Percentiles rank a stretch among this genome's conserved stretches.
Conservation (phyloP, 2,888 invertebrate genomes). For the Cosmia trapezina region DNA sequence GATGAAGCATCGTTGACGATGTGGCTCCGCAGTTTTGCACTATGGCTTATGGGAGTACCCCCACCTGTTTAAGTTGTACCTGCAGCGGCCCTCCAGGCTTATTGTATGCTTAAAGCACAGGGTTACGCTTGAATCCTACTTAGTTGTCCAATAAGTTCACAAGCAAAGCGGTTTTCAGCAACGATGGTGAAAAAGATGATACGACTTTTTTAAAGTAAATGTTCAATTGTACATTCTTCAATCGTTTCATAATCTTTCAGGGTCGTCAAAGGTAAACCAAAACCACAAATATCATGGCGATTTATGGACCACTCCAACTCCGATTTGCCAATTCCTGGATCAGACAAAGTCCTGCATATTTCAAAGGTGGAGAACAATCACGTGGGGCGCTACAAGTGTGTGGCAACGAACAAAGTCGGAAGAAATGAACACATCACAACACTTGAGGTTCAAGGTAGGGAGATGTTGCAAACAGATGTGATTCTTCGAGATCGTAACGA, state of each 20-base stretch:
- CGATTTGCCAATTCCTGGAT: background rate
- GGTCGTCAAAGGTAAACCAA: constrained; percentile 40
- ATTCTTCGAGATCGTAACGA: no score
- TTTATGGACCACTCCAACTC: constrained; percentile 8
- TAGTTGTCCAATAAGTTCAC: no score
- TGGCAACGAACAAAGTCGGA: constrained; percentile 37
- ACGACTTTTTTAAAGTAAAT: background rate
- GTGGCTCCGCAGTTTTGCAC: no score
- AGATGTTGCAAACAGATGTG: no score
- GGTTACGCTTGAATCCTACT: no score
- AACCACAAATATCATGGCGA: constrained; percentile 43
- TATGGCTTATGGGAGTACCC: no score
- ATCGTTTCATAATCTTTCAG: constrained; percentile 11
- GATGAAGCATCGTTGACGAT: no score
- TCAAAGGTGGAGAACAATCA: constrained; percentile 10
- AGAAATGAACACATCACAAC: constrained; percentile 34
- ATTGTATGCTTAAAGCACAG: background rate
- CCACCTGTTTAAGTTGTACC: no score
- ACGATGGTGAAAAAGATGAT: background rate
- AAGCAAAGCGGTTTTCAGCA: no score
- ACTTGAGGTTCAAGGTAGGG: constrained; percentile 51
- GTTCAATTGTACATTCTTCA: background rate
- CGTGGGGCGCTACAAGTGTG: constrained; percentile 53
- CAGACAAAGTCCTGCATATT: constrained; percentile 14
- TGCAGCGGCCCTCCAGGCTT: no score